phyloP scores from a whole-genome alignment of 2,888 invertebrate species.

The Drosophila atripex region DNA sequence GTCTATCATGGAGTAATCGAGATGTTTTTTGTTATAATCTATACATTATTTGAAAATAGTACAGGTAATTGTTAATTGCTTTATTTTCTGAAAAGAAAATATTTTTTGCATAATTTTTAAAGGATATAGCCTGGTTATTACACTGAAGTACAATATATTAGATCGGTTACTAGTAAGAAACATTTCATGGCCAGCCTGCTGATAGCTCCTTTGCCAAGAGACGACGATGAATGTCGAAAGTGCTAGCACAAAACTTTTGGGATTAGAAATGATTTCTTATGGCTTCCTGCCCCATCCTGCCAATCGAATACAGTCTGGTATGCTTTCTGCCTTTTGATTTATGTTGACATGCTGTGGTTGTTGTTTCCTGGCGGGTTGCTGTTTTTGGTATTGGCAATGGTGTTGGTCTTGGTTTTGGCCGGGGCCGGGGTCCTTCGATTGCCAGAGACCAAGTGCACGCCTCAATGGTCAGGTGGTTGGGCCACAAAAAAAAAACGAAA shows the following conservation, averaged over 20 bases:
- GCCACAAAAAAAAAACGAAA: conserved; percentile 52
- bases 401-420: conserved; percentile 33
- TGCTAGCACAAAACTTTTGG: conserved; percentile 67
- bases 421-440: conserved; percentile 57
- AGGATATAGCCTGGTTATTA: background rate
- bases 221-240: conserved; percentile 47
- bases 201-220: conserved; percentile 56
- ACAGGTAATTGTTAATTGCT: too few relatives aligned
- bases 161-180: conserved; percentile 64
- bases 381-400: conserved; percentile 31
- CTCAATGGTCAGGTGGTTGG: conserved; percentile 69
- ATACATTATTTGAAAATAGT: too few relatives aligned
- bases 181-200: conserved; percentile 59
- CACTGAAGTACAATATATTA: background rate
- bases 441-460: conserved; percentile 63
- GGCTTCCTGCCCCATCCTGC: conserved; percentile 39
- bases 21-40: too few relatives aligned
- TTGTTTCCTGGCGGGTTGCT: conserved; percentile 26
- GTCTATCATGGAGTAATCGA: too few relatives aligned
- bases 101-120: background rate
- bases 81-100: too few relatives aligned
- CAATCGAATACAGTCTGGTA: conserved; percentile 21
- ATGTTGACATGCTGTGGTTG: conserved; percentile 78
- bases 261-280: conserved; percentile 79
- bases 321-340: conserved; percentile 75